Evolutionary conservation across 2,888 invertebrate species (phyloP).

Genomic region (Schizotus pectinicornis): DNA sequence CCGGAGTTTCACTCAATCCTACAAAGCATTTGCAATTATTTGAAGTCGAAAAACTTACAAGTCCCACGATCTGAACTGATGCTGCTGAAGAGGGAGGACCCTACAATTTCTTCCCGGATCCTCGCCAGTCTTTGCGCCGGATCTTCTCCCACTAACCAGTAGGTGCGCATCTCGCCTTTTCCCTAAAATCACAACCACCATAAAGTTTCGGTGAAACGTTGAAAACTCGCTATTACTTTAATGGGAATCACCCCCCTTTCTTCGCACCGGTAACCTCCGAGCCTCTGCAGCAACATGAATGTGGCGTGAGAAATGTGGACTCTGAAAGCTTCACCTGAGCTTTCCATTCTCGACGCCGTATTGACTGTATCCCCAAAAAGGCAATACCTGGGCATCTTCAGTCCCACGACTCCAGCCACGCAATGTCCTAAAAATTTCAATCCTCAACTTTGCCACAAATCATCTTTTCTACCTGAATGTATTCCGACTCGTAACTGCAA

Average conservation of each 20-base stretch:
- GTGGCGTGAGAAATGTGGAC: conserved; percentile 80
- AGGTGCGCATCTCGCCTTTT: conserved; percentile 77
- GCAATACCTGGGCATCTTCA: conserved; percentile 84
- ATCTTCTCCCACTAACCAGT: conserved; percentile 72
- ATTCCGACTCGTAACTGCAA: conserved; percentile 76
- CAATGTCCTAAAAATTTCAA: conserved; percentile 65
- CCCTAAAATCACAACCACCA: conserved; percentile 60
- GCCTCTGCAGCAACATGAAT: conserved; percentile 67
- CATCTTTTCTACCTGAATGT: conserved; percentile 64
- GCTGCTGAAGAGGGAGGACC: conserved; percentile 57
- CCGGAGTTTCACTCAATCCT: conserved; percentile 60
- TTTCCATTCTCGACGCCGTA: conserved; percentile 82
- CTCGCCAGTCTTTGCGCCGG: conserved; percentile 56
- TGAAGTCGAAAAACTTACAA: background rate
- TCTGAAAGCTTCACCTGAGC: conserved; percentile 74
- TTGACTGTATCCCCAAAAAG: conserved; percentile 85
- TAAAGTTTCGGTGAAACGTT: conserved; percentile 1
- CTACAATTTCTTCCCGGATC: conserved; percentile 57
- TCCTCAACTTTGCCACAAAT: background rate
- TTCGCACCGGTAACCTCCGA: conserved; percentile 75
- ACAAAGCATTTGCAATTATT: conserved; percentile 15
- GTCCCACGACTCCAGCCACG: conserved; percentile 83
- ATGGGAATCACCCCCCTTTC: conserved; percentile 76
- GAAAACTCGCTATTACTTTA: conserved; percentile 65
- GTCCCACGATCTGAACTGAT: conserved; percentile 57